These are phyloP conservation scores for Synanthedon andrenaeformis DNA, from an alignment of 2,888 invertebrate genomes.

Conservation along the genomic window DNA sequence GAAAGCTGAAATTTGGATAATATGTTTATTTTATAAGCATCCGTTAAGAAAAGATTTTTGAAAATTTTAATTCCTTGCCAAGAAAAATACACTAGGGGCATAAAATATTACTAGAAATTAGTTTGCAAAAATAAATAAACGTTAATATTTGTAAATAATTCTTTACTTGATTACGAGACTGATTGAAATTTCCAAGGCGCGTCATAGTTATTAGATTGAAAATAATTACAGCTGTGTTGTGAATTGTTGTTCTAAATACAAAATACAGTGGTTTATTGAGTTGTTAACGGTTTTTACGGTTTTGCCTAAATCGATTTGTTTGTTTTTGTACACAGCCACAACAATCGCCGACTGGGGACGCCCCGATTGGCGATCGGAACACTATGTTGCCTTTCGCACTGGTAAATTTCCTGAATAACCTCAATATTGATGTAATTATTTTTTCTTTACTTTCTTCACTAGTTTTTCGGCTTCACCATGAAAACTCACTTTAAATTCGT, in stretches of 20 bases:
- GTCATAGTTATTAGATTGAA: not conserved
- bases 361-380: conserved; percentile 49
- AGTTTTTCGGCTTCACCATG: conserved; percentile 13
- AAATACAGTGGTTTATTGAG: not conserved
- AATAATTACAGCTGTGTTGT: not conserved
- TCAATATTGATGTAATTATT: conserved; percentile 67
- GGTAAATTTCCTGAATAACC: conserved; percentile 69
- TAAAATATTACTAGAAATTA: too few species aligned
- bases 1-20: too few species aligned
- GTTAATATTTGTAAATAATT: too few species aligned
- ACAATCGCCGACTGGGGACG: conserved; percentile 56
- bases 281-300: not conserved
- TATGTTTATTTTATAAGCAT: too few species aligned
- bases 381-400: conserved; percentile 64
- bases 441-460: conserved; percentile 22
- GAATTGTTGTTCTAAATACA: not conserved
- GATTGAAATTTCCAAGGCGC: not conserved
- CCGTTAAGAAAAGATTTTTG: too few species aligned
- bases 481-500: conserved; percentile 20
- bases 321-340: conserved; percentile 41
- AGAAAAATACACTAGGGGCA: too few species aligned
- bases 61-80: too few species aligned
- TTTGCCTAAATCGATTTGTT: not conserved
- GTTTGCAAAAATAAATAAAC: too few species aligned
- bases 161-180: too few species aligned